Conservation (phyloP, 2,113 vertebrate genomes). For the Scatophagus argus region DNA sequence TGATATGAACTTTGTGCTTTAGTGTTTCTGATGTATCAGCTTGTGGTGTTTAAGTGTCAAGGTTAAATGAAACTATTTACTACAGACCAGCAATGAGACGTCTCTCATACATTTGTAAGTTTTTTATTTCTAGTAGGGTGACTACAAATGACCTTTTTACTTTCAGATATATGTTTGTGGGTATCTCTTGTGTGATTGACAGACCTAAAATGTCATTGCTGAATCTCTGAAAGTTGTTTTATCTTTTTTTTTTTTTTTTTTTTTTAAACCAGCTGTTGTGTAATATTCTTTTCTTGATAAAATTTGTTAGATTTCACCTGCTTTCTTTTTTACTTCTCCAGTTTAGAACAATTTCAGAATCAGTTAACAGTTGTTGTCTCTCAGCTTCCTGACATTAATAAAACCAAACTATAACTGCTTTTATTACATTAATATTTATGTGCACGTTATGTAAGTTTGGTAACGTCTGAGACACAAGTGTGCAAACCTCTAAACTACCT, state of each 20-base stretch:
- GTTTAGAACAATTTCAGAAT: conserved; percentile 1
- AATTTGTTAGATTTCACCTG: background rate
- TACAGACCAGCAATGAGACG: too few relatives aligned
- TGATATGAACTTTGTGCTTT: background rate
- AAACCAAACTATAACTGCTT: background rate
- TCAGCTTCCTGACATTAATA: background rate
- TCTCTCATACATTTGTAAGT: background rate
- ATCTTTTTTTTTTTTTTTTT: background rate
- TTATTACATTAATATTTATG: background rate
- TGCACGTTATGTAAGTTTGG: background rate
- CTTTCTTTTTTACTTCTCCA: conserved; percentile 13
- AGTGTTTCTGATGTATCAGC: background rate
- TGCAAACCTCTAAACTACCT: background rate
- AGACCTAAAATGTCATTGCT: background rate
- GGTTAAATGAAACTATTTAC: background rate
- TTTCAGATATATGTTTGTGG: background rate
- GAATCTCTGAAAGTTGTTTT: background rate
- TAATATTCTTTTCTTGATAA: conserved; percentile 1
- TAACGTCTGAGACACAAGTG: background rate
- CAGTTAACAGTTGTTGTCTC: background rate
- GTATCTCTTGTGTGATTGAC: conserved; percentile 8
- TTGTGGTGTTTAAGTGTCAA: background rate
- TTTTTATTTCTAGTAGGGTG: background rate
- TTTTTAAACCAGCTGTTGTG: background rate
- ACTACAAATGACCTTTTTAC: background rate